Conservation (phyloP, 1,140 invertebrate species). For the Stenopsyche tienmushanensis region DNA sequence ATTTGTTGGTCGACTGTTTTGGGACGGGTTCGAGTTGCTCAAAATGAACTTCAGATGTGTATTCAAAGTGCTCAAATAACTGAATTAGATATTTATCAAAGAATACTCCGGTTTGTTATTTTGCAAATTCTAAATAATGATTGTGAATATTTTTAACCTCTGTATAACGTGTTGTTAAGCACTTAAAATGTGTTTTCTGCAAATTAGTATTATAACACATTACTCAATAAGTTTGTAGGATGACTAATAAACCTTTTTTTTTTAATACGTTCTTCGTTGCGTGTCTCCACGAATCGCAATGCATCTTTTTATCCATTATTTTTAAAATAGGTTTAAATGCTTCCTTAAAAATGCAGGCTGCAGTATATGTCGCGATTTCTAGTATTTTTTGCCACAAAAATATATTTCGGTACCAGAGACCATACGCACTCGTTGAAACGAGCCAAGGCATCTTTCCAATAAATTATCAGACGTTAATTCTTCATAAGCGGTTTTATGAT, state of each 20-base stretch:
- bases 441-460: too few species aligned
- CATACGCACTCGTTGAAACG: too few species aligned
- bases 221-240: background rate
- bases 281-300: background rate
- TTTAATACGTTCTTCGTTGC: background rate
- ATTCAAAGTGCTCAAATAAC: conserved; percentile 93
- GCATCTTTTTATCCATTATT: too few species aligned
- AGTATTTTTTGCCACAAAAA: too few species aligned
- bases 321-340: too few species aligned
- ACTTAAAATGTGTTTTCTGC: background rate
- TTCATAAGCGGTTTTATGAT: too few species aligned
- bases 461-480: too few species aligned
- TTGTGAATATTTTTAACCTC: background rate
- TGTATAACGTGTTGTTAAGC: background rate
- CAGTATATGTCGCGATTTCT: too few species aligned
- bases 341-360: too few species aligned
- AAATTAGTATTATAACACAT: background rate
- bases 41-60: conserved; percentile 94
- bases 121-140: conserved; percentile 6
- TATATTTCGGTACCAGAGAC: too few species aligned
- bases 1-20: conserved; percentile 94
- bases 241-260: background rate
- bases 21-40: conserved; percentile 80
- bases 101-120: conserved; percentile 76
- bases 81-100: conserved; percentile 96